Evolutionary conservation across 1,140 invertebrate species (phyloP), one percentile per base, ranked within the genome.

Genomic region (Zophobas atratus): DNA sequence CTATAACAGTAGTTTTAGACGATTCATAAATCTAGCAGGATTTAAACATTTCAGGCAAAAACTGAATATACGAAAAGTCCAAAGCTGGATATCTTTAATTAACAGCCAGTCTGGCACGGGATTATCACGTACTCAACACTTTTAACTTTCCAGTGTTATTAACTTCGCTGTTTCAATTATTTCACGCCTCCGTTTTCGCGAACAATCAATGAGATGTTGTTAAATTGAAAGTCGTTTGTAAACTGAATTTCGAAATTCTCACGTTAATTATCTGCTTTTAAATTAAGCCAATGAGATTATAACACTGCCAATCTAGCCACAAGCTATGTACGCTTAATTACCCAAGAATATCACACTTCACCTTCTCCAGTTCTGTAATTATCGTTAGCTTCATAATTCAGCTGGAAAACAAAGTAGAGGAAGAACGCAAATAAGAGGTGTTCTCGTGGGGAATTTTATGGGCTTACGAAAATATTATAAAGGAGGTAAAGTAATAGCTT

Each of bases 371-470:
- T 51, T 51, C 49, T 2, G 49, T 51, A 51, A 51, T 51, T 51
- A 51, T 51, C 49, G 20, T 51, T 51, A 51, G 49, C n/a, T 51
- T 51, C 49, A 51, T 51, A 6, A 51, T 51, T 51, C 49, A 51
- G 6, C 20, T 51, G 49, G 49, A 20, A 6, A 51, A 51, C 49
- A 51, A 51, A 51, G 49, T 2, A 51, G 20, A 46, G 43, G 43
- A 4, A 8, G 49, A 51, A 20, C 49, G 20, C 49, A 51, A 5
- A 5, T 20, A 51, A 20, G 20, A 20, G 20, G 20, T 20, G 20
- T 20, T 20, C 20, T 20, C 20, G 0, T 20, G 20, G 20, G 20
- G 20, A 20, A 20, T 20, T 20, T 20, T 20, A 20, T 20, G 20
- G 20, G 20, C 20, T 20, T 20, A 20, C 20, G 20, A 20, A 20